phyloP scores from a whole-genome alignment of 2,113 vertebrate species.

The Labrus mixtus region DNA sequence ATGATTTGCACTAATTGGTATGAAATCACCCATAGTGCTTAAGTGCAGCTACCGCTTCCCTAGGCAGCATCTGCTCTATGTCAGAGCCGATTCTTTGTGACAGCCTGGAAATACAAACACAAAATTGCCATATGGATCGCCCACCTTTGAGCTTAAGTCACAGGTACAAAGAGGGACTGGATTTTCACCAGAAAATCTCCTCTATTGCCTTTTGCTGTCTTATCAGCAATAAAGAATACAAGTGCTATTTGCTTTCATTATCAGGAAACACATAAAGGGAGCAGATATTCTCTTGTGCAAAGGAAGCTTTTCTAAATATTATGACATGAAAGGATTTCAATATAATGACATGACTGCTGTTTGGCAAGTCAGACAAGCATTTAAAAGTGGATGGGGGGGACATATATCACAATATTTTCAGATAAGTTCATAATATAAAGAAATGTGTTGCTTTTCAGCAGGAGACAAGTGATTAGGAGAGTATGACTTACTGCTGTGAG shows the following conservation, averaged over 20 bases:
- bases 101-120: slow-evolving; percentile 78
- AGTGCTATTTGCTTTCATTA: slow-evolving; percentile 72
- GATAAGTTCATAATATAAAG: slow-evolving; percentile 41
- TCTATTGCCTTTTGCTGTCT: slow-evolving; percentile 54
- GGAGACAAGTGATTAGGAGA: slow-evolving; percentile 41
- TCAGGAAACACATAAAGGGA: slow-evolving; percentile 67
- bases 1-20: slow-evolving; percentile 85
- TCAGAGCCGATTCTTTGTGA: slow-evolving; percentile 81
- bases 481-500: slow-evolving; percentile 39
- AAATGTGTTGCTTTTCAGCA: slow-evolving; percentile 48
- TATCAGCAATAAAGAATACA: slow-evolving; percentile 58
- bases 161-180: slow-evolving; percentile 68
- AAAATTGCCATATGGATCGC: slow-evolving; percentile 63
- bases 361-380: slow-evolving; percentile 47
- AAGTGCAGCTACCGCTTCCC: slow-evolving; percentile 76
- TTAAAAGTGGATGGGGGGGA: slow-evolving; percentile 41
- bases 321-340: slow-evolving; percentile 58
- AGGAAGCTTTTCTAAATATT: slow-evolving; percentile 57
- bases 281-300: slow-evolving; percentile 65
- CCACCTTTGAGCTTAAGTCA: slow-evolving; percentile 73
- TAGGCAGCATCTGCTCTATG: slow-evolving; percentile 76
- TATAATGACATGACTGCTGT: slow-evolving; percentile 54
- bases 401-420: slow-evolving; percentile 56
- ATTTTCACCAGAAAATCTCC: slow-evolving; percentile 59
- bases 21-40: slow-evolving; percentile 81